Evolutionary conservation across 1,140 invertebrate genomes (phyloP).

Genomic region (Listronotus bonariensis): DNA sequence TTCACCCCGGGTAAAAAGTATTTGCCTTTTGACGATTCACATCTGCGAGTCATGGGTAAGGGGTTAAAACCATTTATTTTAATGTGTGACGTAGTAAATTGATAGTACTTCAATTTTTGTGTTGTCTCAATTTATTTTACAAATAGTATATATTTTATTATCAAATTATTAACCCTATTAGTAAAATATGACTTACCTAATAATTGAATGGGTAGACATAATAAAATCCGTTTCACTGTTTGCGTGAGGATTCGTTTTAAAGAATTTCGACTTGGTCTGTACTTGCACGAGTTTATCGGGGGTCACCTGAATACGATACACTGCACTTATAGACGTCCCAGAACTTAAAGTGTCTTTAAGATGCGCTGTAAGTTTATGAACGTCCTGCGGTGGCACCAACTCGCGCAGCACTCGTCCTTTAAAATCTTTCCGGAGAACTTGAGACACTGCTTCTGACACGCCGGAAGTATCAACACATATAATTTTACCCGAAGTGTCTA

Average conservation of each 20-base stretch:
- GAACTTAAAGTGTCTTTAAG: slow-evolving; percentile 74
- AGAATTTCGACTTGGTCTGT: slow-evolving; percentile 86
- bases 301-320: slow-evolving; percentile 77
- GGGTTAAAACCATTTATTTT: too few species aligned
- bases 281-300: slow-evolving; percentile 78
- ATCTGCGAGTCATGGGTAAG: too few species aligned
- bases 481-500: slow-evolving; percentile 85
- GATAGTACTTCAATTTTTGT: too few species aligned
- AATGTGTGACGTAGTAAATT: too few species aligned
- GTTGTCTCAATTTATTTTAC: too few species aligned
- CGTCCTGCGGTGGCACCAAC: slow-evolving; percentile 77
- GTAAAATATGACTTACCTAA: slow-evolving; percentile 61
- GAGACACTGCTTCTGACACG: slow-evolving; percentile 66
- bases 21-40: too few species aligned
- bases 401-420: slow-evolving; percentile 74
- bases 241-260: slow-evolving; percentile 70
- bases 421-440: slow-evolving; percentile 73
- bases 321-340: slow-evolving; percentile 71
- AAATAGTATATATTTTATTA: neutral
- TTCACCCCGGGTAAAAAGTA: too few species aligned
- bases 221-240: slow-evolving; percentile 81
- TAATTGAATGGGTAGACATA: slow-evolving; percentile 88
- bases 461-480: slow-evolving; percentile 76
- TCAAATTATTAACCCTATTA: neutral
- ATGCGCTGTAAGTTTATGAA: slow-evolving; percentile 72